These are phyloP conservation scores for Drosophila picticornis DNA, from an alignment of 2,888 invertebrate species.

Conservation along the genomic window DNA sequence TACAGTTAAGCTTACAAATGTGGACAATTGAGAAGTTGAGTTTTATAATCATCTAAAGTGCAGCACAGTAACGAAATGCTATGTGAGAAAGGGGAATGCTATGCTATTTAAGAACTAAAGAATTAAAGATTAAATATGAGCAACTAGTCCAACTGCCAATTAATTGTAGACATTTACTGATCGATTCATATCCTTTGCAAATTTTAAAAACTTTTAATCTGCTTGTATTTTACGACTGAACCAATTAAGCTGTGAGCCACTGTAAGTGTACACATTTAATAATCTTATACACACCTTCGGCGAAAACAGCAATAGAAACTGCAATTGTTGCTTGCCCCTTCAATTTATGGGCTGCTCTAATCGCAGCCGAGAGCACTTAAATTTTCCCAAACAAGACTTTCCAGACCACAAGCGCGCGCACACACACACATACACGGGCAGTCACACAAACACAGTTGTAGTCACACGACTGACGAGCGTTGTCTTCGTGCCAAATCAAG, in stretches of 20 bases:
- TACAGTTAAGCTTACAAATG: neutral
- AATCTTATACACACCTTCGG: conserved; percentile 39
- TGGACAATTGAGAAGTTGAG: neutral
- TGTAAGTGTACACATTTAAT: conserved; percentile 9
- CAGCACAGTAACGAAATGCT: neutral
- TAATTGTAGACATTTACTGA: neutral
- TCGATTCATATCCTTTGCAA: neutral
- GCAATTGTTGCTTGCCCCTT: conserved; percentile 37
- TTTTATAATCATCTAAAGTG: neutral
- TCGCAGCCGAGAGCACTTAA: conserved; percentile 8
- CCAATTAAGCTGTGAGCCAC: neutral
- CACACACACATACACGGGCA: neutral
- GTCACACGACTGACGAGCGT: conserved; percentile 18
- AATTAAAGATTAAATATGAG: neutral
- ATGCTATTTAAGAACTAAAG: neutral
- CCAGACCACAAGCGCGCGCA: neutral
- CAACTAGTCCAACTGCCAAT: neutral
- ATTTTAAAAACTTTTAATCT: no score
- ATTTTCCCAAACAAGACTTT: conserved; percentile 27
- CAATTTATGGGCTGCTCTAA: conserved; percentile 23
- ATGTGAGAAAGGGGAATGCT: neutral
- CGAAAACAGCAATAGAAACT: conserved; percentile 24
- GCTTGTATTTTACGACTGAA: neutral
- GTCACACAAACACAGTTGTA: neutral
- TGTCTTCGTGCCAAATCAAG: conserved; percentile 30